These are phyloP conservation scores for Cyprinodon brontotheroides DNA, from an alignment of 2,113 vertebrate species.

Conservation along the genomic window DNA sequence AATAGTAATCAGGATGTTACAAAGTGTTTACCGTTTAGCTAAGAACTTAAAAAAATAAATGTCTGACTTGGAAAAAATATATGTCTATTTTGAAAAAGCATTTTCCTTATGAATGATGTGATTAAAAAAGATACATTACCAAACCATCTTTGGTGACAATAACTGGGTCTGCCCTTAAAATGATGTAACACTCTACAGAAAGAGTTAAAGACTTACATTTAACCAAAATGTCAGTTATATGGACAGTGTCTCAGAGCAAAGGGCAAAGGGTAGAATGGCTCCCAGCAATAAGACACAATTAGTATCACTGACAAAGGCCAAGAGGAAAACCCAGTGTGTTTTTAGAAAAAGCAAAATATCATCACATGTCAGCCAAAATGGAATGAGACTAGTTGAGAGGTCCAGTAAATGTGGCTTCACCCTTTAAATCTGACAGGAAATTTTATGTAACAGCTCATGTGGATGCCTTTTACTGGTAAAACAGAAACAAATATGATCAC, in stretches of 20 bases:
- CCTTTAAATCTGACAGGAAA: constrained; percentile 26
- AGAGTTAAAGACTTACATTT: constrained; percentile 19
- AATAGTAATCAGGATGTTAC: constrained; percentile 36
- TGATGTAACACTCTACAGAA: constrained; percentile 32
- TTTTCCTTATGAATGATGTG: constrained; percentile 26
- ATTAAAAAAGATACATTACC: not conserved
- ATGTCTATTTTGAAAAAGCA: constrained; percentile 29
- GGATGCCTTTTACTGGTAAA: not conserved
- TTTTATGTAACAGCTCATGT: constrained; percentile 14
- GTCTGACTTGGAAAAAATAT: constrained; percentile 16
- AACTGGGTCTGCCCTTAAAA: constrained; percentile 1
- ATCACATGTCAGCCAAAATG: constrained; percentile 46
- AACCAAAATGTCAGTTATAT: constrained; percentile 25
- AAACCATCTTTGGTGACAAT: constrained; percentile 36
- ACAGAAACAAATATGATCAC: not conserved
- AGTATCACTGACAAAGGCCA: constrained; percentile 49
- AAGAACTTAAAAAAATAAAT: constrained; percentile 4
- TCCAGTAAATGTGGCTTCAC: constrained; percentile 47
- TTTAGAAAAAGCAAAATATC: constrained; percentile 63
- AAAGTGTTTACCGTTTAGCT: constrained; percentile 46
- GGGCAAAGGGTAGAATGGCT: constrained; percentile 36
- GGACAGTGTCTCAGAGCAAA: constrained; percentile 31
- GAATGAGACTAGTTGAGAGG: constrained; percentile 47
- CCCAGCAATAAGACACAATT: constrained; percentile 41
- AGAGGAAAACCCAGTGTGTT: constrained; percentile 29